These are phyloP conservation scores for Oligia strigilis DNA, from an alignment of 2,888 invertebrate genomes.

Conservation along the genomic window DNA sequence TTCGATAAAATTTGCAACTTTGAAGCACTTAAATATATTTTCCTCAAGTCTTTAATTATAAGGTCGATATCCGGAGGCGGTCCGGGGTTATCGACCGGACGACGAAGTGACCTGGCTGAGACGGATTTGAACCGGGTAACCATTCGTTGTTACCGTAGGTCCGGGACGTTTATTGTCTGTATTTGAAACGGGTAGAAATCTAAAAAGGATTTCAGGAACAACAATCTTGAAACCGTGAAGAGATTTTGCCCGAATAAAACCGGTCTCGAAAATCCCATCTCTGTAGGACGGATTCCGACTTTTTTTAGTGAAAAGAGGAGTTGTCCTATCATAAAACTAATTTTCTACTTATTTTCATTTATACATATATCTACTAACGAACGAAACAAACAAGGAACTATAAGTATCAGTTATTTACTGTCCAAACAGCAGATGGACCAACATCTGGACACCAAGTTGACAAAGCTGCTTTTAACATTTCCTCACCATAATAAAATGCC, in stretches of 20 bases:
- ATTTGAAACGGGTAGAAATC: slow-evolving; percentile 42
- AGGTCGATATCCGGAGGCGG: slow-evolving; percentile 65
- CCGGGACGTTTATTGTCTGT: slow-evolving; percentile 57
- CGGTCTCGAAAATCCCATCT: not conserved
- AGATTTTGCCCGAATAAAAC: not conserved
- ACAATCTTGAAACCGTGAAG: not conserved
- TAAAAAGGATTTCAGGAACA: slow-evolving; percentile 21
- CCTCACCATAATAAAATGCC: not conserved
- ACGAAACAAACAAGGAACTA: not conserved
- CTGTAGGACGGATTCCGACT: not conserved
- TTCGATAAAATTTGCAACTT: slow-evolving; percentile 23
- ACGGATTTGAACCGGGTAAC: slow-evolving; percentile 66
- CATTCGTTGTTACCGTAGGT: slow-evolving; percentile 66
- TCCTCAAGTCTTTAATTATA: slow-evolving; percentile 58
- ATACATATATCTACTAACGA: not conserved
- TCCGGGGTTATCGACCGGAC: slow-evolving; percentile 70
- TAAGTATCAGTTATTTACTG: too few species aligned
- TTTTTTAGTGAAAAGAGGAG: not conserved
- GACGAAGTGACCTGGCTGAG: slow-evolving; percentile 70
- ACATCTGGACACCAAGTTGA: not conserved
- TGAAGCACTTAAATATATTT: slow-evolving; percentile 33
- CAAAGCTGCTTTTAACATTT: not conserved
- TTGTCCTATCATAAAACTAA: not conserved
- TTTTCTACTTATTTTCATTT: too few species aligned
- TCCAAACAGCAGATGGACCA: not conserved